Evolutionary conservation across 2,113 vertebrate species (phyloP), one percentile per base, ranked within the genome.

Genomic region (Cervus canadensis): DNA sequence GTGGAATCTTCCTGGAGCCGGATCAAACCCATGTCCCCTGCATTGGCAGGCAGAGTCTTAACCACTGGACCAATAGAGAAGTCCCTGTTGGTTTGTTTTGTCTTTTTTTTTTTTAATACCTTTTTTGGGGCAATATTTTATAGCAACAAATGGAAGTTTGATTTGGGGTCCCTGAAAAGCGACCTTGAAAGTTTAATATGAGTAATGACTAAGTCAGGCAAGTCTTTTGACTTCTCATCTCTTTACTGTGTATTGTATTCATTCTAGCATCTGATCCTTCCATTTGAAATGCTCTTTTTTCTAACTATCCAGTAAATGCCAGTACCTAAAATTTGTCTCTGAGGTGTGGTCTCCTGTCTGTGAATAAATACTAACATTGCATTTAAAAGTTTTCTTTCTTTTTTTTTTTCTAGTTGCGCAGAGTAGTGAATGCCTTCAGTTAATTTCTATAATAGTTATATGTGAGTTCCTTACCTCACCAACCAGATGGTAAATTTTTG

Each of bases 221-320:
- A 9, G 87, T 93, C 19, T 83, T 94, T 54, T 81, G 13, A 48
- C 25, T 81, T 14, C 45, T 87, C 8, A 43, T 90, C 93, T 90
- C 25, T 94, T 94, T 74, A 91, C 3, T 64, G 40, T 85, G 10
- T 23, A 28, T 91, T 97, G 14, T 12, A 54, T 54, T 93, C 36
- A 50, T 87, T 96, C 33, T 97, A 56, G 84, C 83, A 23, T 93
- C 67, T 96, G 26, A 25, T 95, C 28, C 94, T 92, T 87, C 30
- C 19, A 78, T 92, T 79, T 84, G 36, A 95, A 57, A 26, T 92
- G 21, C 48, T 48, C 2, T 54, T 78, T n/a, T 87, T 89, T 71
- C 43, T 97, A 33, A 78, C 30, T 52, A 45, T 74, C 17, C 43
- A 5, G 15, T 82, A 92, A 93, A 95, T 48, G 5, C 40, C 13